phyloP scores from a whole-genome alignment of 2,113 vertebrate genomes.

The Scomber japonicus region DNA sequence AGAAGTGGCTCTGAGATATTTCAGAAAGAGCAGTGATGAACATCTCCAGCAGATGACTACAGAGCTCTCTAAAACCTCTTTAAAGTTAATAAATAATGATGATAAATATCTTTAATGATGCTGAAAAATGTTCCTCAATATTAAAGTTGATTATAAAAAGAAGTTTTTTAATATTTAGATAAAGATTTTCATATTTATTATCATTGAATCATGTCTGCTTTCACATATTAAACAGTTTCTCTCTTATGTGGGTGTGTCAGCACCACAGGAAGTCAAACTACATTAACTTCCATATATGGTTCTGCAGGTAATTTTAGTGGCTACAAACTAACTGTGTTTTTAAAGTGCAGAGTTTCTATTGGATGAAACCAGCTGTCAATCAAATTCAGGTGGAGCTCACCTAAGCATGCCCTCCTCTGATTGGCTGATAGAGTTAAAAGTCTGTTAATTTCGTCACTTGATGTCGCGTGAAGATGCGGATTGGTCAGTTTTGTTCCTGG shows the following conservation, averaged over 20 bases:
- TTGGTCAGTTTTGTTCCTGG: not conserved
- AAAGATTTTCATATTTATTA: no score
- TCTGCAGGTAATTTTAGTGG: not conserved
- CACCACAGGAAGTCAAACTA: fast-evolving
- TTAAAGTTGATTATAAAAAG: not conserved
- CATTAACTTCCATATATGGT: not conserved
- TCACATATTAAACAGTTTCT: not conserved
- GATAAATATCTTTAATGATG: not conserved
- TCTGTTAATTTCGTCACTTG: fast-evolving
- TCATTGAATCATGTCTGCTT: not conserved
- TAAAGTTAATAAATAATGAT: slow-evolving; percentile 6
- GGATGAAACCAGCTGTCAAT: slow-evolving; percentile 16
- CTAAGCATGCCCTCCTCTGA: not conserved
- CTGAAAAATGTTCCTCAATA: not conserved
- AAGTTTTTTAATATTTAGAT: not conserved
- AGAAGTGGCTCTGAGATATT: slow-evolving; percentile 11
- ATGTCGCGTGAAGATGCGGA: not conserved
- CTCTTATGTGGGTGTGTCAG: fast-evolving
- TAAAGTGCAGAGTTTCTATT: slow-evolving; percentile 23
- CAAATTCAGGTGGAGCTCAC: fast-evolving
- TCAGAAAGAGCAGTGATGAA: slow-evolving; percentile 25
- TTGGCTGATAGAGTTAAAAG: slow-evolving; percentile 8
- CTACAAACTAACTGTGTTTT: not conserved
- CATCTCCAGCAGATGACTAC: slow-evolving; percentile 23
- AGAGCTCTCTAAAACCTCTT: slow-evolving; percentile 8